A percentile compares a stretch with the other conserved stretches of the same genome.
Evolutionary conservation across 2,113 vertebrate genomes (phyloP).

Genomic region (Laterallus jamaicensis): DNA sequence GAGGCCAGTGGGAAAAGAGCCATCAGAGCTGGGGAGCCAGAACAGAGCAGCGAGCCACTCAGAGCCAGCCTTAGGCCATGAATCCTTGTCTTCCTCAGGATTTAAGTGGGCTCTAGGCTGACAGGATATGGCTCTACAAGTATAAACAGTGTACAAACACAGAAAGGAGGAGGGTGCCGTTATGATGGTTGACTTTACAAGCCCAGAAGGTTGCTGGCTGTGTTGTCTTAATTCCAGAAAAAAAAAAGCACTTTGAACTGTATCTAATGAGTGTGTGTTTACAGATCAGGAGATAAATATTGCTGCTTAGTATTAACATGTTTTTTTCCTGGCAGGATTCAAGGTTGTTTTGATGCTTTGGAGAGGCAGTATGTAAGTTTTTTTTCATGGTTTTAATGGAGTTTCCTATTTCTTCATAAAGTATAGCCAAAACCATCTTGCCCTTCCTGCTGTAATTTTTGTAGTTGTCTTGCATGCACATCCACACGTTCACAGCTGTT

Average conservation of each 20-base stretch:
- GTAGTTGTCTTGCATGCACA: background rate
- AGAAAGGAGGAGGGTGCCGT: background rate
- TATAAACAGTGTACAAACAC: background rate
- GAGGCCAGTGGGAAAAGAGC: background rate
- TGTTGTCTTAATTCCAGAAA: constrained; percentile 30
- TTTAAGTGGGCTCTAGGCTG: background rate
- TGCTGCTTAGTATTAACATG: constrained; percentile 30
- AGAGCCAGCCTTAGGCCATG: background rate
- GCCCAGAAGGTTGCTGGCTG: background rate
- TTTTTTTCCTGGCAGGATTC: constrained; percentile 73
- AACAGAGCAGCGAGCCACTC: background rate
- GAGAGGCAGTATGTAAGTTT: constrained; percentile 80
- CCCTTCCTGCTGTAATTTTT: background rate
- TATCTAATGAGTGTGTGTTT: constrained; percentile 13
- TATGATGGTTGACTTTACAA: background rate
- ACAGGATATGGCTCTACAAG: background rate
- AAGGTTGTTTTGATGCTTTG: constrained; percentile 82
- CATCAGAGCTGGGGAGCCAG: background rate
- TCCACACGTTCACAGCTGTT: background rate
- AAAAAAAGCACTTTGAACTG: background rate
- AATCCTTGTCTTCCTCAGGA: background rate
- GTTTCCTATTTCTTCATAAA: constrained; percentile 1
- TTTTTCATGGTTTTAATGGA: background rate
- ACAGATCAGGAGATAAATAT: constrained; percentile 12
- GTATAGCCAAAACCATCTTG: background rate